Evolutionary conservation across 2,888 invertebrate genomes (phyloP).

Genomic region (Synanthedon tipuliformis): DNA sequence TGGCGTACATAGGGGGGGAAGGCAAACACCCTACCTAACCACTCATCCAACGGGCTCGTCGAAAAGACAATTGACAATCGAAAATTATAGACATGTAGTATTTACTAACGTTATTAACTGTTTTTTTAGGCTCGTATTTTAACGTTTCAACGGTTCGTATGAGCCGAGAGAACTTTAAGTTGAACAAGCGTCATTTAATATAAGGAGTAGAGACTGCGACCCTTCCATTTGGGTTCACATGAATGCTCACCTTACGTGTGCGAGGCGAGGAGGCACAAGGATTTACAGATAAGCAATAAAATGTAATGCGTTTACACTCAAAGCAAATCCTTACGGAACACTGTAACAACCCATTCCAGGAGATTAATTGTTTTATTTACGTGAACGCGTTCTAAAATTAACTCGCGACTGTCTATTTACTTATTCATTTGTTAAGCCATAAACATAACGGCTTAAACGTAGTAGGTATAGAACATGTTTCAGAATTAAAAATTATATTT

Average conservation of each 20-base stretch:
- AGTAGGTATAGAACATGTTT: no score
- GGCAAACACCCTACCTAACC: no score
- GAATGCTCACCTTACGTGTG: slow-evolving; percentile 26
- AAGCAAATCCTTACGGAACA: slow-evolving; percentile 2
- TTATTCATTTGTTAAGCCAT: no score
- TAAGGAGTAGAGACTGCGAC: slow-evolving; percentile 24
- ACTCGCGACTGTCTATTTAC: no score
- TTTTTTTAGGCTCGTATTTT: neutral
- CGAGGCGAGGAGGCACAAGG: slow-evolving; percentile 17
- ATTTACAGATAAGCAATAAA: slow-evolving; percentile 41
- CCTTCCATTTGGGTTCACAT: slow-evolving; percentile 40
- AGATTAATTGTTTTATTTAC: slow-evolving; percentile 34
- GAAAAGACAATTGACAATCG: no score
- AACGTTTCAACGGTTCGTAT: neutral
- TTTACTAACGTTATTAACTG: neutral
- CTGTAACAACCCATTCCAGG: slow-evolving; percentile 19
- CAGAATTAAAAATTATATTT: no score
- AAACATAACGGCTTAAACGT: no score
- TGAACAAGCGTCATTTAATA: slow-evolving; percentile 31
- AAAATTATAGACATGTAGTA: no score
- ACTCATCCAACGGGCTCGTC: no score
- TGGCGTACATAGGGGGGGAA: no score
- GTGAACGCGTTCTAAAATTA: slow-evolving; percentile 4
- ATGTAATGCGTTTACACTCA: slow-evolving; percentile 25
- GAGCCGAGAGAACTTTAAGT: slow-evolving; percentile 14